Percentiles rank a stretch among this genome's conserved stretches.
Evolutionary conservation across 2,888 invertebrate species (phyloP).

Genomic region (Diarsia dahlii): DNA sequence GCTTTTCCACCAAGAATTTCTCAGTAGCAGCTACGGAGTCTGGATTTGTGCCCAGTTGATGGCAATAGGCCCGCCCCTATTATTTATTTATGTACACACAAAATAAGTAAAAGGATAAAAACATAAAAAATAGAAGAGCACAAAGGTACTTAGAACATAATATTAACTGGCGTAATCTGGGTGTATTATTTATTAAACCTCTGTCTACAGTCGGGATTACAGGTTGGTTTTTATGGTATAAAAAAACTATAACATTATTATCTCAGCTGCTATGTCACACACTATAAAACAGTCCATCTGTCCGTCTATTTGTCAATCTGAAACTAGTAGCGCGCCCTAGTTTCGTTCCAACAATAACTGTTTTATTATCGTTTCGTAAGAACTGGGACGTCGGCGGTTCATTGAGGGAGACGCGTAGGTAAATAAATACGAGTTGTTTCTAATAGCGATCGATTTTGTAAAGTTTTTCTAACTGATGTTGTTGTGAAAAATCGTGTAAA

Average conservation of each 20-base stretch:
- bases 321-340: conserved; percentile 53
- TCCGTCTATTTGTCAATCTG: conserved; percentile 56
- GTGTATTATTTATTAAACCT: no score
- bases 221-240: no score
- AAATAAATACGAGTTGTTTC: conserved; percentile 44
- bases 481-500: neutral
- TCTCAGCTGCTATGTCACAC: conserved; percentile 31
- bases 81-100: no score
- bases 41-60: no score
- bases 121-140: no score
- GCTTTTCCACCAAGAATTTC: no score
- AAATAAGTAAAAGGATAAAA: no score
- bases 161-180: no score
- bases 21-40: no score
- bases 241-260: conserved; percentile 15
- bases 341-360: conserved; percentile 64
- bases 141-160: no score
- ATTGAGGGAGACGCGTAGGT: conserved; percentile 37
- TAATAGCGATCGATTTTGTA: conserved; percentile 5
- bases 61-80: no score
- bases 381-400: conserved; percentile 28
- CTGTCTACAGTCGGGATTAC: no score
- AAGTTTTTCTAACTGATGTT: neutral
- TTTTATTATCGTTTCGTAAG: conserved; percentile 51
- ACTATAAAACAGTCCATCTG: conserved; percentile 59